Percentiles rank a stretch among this genome's conserved stretches.
These are phyloP conservation scores for Acanthornis magna DNA, from an alignment of 2,797 vertebrate genomes.

Conservation along the genomic window DNA sequence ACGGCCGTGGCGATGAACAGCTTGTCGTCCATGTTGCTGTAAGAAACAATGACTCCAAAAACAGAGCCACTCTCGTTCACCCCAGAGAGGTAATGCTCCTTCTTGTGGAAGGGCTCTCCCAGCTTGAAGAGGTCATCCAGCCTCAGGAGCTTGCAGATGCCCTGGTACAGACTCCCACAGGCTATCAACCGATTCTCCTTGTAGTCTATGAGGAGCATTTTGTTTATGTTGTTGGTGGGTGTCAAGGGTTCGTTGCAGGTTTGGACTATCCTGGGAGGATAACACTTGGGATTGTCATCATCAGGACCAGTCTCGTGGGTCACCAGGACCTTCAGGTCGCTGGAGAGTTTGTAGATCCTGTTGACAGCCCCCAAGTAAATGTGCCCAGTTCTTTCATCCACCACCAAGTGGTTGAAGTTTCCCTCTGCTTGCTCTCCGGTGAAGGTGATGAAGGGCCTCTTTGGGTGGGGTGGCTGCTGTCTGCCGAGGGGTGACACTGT, in stretches of 20 bases:
- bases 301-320: slow-evolving; percentile 95
- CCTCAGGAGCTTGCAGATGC: slow-evolving; percentile 95
- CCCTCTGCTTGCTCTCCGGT: slow-evolving; percentile 83
- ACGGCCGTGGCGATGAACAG: slow-evolving; percentile 96
- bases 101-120: slow-evolving; percentile 96
- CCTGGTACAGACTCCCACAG: slow-evolving; percentile 96
- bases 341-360: slow-evolving; percentile 96
- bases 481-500: slow-evolving; percentile 74
- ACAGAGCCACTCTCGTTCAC: slow-evolving; percentile 96
- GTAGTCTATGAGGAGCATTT: slow-evolving; percentile 98
- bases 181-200: slow-evolving; percentile 94
- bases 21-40: slow-evolving; percentile 91
- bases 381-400: slow-evolving; percentile 93
- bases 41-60: slow-evolving; percentile 96
- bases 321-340: slow-evolving; percentile 86
- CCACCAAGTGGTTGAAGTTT: slow-evolving; percentile 94
- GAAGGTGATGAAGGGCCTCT: slow-evolving; percentile 87
- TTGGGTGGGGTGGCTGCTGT: slow-evolving; percentile 70
- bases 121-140: slow-evolving; percentile 98
- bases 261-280: slow-evolving; percentile 95
- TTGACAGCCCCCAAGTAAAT: slow-evolving; percentile 96
- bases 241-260: slow-evolving; percentile 91
- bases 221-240: slow-evolving; percentile 95
- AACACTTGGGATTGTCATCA: slow-evolving; percentile 96
- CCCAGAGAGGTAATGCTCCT: slow-evolving; percentile 97